These are phyloP conservation scores for Rhineura floridana DNA, from an alignment of 2,113 vertebrate species.

Conservation along the genomic window DNA sequence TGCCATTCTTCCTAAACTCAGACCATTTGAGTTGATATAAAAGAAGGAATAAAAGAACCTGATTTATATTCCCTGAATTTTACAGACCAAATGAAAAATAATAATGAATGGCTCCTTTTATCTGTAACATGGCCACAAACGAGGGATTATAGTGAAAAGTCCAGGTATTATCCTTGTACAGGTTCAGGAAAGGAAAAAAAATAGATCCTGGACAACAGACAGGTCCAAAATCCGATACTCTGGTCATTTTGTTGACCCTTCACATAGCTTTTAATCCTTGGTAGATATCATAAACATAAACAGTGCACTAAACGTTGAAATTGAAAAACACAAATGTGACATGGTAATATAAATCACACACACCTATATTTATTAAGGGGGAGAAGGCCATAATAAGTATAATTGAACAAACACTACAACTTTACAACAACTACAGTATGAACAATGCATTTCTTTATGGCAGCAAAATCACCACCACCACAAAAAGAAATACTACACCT, in stretches of 20 bases:
- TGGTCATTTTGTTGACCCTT: background rate
- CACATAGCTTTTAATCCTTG: background rate
- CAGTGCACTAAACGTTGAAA: background rate
- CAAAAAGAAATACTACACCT: background rate
- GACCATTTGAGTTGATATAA: constrained; percentile 41
- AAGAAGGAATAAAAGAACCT: background rate
- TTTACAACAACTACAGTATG: background rate
- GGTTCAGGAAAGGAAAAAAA: background rate
- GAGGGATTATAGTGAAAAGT: constrained; percentile 14
- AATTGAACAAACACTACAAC: background rate
- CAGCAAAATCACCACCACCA: background rate
- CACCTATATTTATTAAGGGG: background rate
- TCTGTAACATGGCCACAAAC: background rate
- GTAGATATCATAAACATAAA: background rate
- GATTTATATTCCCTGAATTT: constrained; percentile 55
- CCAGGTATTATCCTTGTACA: background rate
- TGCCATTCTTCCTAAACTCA: constrained; percentile 22
- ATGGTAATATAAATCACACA: background rate
- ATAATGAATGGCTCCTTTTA: constrained; percentile 48
- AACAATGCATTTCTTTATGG: background rate
- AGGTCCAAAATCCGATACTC: background rate
- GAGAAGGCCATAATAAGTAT: background rate
- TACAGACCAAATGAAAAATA: constrained; percentile 8
- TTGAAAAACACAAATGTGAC: background rate
- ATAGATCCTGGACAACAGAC: background rate